Percentiles rank a stretch among this genome's conserved stretches.
These are phyloP conservation scores for Pempheris klunzingeri DNA, from an alignment of 2,797 vertebrate genomes.

Conservation along the genomic window DNA sequence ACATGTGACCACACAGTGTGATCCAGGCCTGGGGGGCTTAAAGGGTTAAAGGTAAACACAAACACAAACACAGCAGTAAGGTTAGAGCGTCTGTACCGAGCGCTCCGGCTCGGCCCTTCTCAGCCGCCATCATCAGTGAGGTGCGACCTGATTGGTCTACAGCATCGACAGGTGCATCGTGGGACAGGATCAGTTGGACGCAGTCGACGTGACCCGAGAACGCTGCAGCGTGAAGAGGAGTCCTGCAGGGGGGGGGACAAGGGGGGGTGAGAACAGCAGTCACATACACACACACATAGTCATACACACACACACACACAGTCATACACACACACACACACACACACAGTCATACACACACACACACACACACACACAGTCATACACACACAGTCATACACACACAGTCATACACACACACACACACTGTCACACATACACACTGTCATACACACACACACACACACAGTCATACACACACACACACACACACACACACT, in stretches of 20 bases:
- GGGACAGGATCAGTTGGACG: conserved; percentile 92
- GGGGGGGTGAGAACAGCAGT: background rate
- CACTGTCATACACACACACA: conserved; percentile 13
- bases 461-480: too few relatives aligned
- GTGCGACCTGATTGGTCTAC: conserved; percentile 88
- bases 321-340: background rate
- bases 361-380: conserved; percentile 1
- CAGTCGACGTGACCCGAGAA: conserved; percentile 93
- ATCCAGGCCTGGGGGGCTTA: too few relatives aligned
- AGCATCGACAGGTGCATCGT: conserved; percentile 88
- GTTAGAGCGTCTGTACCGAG: conserved; percentile 90
- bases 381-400: conserved; percentile 5
- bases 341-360: too few relatives aligned
- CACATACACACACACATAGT: too few relatives aligned
- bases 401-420: background rate
- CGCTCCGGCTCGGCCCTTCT: conserved; percentile 85
- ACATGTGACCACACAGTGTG: too few relatives aligned
- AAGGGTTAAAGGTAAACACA: too few relatives aligned
- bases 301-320: too few relatives aligned
- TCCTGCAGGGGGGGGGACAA: conserved; percentile 79
- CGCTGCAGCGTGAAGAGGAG: conserved; percentile 94
- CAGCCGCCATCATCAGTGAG: conserved; percentile 93
- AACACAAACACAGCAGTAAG: conserved; percentile 11
- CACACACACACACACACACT: background rate
- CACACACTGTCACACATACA: background rate